Percentiles rank a stretch among this genome's conserved stretches.
Evolutionary conservation across 53 echinoderm and acorn worm species (phyloP).

Genomic region (Hippasteria phrygiana): DNA sequence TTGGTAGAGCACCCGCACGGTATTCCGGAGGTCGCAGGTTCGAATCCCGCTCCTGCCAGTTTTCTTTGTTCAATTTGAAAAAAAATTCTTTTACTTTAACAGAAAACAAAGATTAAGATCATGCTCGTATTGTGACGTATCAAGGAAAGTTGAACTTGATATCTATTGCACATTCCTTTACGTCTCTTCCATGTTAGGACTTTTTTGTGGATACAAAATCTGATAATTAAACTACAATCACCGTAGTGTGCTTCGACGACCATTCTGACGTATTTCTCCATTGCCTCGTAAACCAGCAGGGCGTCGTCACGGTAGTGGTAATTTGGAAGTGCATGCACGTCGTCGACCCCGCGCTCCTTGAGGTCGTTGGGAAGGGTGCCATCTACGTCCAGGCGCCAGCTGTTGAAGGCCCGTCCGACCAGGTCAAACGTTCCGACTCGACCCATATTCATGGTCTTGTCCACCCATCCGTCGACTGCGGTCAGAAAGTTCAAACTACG

Average conservation of each 20-base stretch:
- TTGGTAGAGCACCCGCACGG: too few relatives aligned
- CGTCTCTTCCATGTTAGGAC: too few relatives aligned
- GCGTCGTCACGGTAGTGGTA: slow-evolving; percentile 95
- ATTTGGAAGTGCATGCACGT: slow-evolving; percentile 75
- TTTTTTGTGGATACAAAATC: too few relatives aligned
- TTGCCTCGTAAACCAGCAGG: slow-evolving; percentile 72
- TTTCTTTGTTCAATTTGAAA: too few relatives aligned
- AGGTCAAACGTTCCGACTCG: slow-evolving; percentile 75
- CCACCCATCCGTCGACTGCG: slow-evolving; percentile 76
- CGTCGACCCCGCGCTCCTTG: slow-evolving; percentile 78
- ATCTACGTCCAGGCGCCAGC: slow-evolving; percentile 81
- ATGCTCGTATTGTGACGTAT: too few relatives aligned
- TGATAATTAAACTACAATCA: too few relatives aligned
- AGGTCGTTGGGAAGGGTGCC: slow-evolving; percentile 84
- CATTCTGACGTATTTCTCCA: slow-evolving; percentile 63
- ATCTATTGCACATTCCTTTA: too few relatives aligned
- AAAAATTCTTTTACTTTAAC: too few relatives aligned
- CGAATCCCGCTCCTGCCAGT: too few relatives aligned
- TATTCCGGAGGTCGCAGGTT: too few relatives aligned
- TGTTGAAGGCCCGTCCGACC: slow-evolving; percentile 58
- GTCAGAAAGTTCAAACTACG: slow-evolving; percentile 61
- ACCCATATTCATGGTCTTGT: slow-evolving; percentile 83
- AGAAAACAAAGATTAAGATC: too few relatives aligned
- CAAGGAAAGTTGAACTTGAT: too few relatives aligned
- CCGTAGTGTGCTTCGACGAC: slow-evolving; percentile 63